Conservation (phyloP, 2,888 invertebrate species). For the Plagiodera versicolora region DNA sequence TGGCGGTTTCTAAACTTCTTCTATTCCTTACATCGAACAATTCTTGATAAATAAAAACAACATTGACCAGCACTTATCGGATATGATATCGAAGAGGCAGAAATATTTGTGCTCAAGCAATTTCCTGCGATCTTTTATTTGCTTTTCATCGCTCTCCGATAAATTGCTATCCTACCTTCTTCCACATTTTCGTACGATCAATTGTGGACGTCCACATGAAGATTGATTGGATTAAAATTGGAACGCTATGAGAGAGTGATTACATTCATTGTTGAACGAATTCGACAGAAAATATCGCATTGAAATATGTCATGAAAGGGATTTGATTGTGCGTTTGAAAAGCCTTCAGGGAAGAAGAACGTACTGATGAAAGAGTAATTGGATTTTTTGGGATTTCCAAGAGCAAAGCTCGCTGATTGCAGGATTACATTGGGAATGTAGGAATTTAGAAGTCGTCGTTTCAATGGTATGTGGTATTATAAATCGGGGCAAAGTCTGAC, state of each 20-base stretch:
- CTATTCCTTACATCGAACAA: background rate
- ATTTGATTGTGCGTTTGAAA: background rate
- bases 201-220: background rate
- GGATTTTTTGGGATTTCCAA: too few relatives aligned
- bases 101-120: slow-evolving; percentile 13
- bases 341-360: background rate
- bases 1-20: too few relatives aligned
- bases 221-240: background rate
- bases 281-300: background rate
- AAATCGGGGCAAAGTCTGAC: background rate
- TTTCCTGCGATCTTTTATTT: slow-evolving; percentile 23
- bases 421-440: too few relatives aligned
- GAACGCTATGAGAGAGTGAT: background rate
- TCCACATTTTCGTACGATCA: slow-evolving; percentile 4
- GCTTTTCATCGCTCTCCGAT: slow-evolving; percentile 13
- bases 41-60: background rate
- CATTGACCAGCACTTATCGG: background rate
- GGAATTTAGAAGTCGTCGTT: too few relatives aligned
- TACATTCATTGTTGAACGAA: background rate
- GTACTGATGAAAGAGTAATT: too few relatives aligned
- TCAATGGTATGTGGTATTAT: background rate
- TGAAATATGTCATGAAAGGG: background rate
- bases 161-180: slow-evolving; percentile 19
- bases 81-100: slow-evolving; percentile 21
- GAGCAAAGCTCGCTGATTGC: too few relatives aligned